Conservation (phyloP, 2,888 invertebrate genomes). For the Emmelina monodactyla region DNA sequence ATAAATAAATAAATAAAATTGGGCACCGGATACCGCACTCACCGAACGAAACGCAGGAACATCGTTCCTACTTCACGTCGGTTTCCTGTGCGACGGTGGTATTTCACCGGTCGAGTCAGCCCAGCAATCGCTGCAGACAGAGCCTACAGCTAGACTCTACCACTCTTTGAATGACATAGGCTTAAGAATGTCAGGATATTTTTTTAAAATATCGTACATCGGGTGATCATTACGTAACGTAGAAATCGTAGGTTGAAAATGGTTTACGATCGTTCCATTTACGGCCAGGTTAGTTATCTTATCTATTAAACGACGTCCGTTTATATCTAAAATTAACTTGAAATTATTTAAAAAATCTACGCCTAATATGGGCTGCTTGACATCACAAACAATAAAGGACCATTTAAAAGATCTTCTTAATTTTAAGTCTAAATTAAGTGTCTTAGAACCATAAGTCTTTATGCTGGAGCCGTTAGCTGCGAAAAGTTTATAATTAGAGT, state of each 20-base stretch:
- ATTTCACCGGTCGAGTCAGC: too few species aligned
- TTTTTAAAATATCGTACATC: constrained; percentile 1
- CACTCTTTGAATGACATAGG: too few species aligned
- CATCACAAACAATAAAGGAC: constrained; percentile 6
- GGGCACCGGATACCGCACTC: too few species aligned
- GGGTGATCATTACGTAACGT: neutral
- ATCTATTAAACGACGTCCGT: constrained; percentile 1
- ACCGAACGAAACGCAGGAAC: too few species aligned
- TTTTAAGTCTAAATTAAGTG: constrained; percentile 4
- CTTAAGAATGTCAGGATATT: constrained; percentile 1
- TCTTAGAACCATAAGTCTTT: constrained; percentile 6
- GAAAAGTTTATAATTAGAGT: constrained; percentile 2
- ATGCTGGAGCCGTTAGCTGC: constrained; percentile 9
- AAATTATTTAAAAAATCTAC: constrained; percentile 3
- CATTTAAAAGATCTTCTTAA: constrained; percentile 6
- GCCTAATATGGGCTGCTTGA: constrained; percentile 3
- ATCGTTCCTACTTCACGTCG: too few species aligned
- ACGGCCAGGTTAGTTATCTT: constrained; percentile 1
- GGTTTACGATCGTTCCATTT: constrained; percentile 3
- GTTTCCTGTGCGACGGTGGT: too few species aligned
- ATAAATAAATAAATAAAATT: too few species aligned
- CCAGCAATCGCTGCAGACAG: too few species aligned
- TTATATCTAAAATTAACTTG: constrained; percentile 2
- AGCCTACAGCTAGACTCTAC: too few species aligned
- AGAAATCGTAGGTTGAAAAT: constrained; percentile 1